Percentiles rank a stretch among this genome's conserved stretches.
Evolutionary conservation across 1,140 invertebrate species (phyloP).

Genomic region (Trichonephila clavipes): DNA sequence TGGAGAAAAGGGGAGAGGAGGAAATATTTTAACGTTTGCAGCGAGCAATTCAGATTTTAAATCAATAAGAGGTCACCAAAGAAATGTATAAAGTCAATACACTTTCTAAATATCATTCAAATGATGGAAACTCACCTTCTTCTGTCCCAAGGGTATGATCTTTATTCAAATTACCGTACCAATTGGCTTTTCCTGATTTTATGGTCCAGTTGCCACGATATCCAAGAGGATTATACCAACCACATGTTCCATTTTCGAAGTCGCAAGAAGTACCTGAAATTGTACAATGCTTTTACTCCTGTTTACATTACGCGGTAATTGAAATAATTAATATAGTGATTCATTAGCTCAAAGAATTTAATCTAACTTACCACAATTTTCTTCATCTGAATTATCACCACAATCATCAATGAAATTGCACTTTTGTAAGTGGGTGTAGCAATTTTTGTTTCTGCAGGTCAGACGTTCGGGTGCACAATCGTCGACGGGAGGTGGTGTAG

Average conservation of each 20-base stretch:
- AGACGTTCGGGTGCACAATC: conserved; percentile 55
- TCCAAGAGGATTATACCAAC: conserved; percentile 68
- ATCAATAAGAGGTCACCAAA: too few relatives aligned
- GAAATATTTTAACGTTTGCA: too few relatives aligned
- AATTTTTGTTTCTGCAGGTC: conserved; percentile 83
- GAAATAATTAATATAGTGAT: neutral
- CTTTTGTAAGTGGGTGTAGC: conserved; percentile 90
- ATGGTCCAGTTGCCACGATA: conserved; percentile 4
- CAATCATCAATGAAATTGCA: conserved; percentile 95
- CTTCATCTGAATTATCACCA: conserved; percentile 94
- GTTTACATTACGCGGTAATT: neutral
- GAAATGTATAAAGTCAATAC: too few relatives aligned
- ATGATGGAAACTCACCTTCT: too few relatives aligned
- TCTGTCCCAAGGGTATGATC: conserved; percentile 30
- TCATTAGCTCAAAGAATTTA: too few relatives aligned
- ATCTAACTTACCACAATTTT: conserved; percentile 83
- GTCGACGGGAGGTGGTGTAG: neutral
- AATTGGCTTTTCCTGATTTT: neutral
- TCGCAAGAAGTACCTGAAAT: conserved; percentile 71
- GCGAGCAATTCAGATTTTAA: too few relatives aligned
- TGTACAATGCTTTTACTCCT: neutral
- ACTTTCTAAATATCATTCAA: too few relatives aligned
- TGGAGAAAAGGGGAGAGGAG: too few relatives aligned
- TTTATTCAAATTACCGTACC: neutral
- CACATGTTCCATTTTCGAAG: conserved; percentile 75